A percentile compares a stretch with the other conserved stretches of the same genome.
These are phyloP conservation scores for Epinephelus awoara DNA, from an alignment of 2,797 vertebrate species.

Conservation along the genomic window DNA sequence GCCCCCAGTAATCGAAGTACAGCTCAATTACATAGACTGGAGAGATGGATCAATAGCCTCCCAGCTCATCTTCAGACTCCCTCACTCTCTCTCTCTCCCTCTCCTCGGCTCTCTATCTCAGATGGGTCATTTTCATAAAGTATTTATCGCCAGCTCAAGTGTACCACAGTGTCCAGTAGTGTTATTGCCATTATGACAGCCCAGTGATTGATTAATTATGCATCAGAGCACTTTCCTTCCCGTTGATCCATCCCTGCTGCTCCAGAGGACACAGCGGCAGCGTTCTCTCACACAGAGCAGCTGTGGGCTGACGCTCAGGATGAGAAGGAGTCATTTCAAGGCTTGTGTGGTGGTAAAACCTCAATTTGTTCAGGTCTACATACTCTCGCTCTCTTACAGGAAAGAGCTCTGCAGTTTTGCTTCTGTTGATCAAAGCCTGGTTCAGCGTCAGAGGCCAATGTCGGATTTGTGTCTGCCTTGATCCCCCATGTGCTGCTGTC, in stretches of 20 bases:
- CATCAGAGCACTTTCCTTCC: conserved; percentile 67
- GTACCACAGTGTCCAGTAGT: conserved; percentile 62
- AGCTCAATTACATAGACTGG: conserved; percentile 78
- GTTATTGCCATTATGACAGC: conserved; percentile 74
- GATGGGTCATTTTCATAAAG: conserved; percentile 86
- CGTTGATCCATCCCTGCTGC: conserved; percentile 32
- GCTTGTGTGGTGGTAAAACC: not conserved
- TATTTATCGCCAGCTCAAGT: conserved; percentile 81
- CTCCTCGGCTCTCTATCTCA: conserved; percentile 53
- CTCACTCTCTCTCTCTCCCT: conserved; percentile 38
- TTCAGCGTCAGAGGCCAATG: not conserved
- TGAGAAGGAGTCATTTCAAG: not conserved
- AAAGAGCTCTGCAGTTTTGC: conserved; percentile 1
- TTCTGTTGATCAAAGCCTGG: not conserved
- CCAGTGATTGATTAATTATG: conserved; percentile 74
- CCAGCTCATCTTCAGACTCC: conserved; percentile 64
- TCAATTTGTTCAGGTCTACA: not conserved
- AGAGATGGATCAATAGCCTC: conserved; percentile 78
- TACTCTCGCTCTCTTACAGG: not conserved
- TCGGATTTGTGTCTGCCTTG: not conserved
- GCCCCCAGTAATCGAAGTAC: conserved; percentile 61
- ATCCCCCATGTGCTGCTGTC: not conserved
- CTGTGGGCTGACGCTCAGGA: conserved; percentile 11
- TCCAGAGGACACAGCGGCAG: conserved; percentile 32
- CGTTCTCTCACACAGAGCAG: conserved; percentile 17